A percentile compares a stretch with the other conserved stretches of the same genome.
These are phyloP conservation scores for Eriosoma lanigerum DNA, from an alignment of 1,140 invertebrate genomes.

Conservation along the genomic window DNA sequence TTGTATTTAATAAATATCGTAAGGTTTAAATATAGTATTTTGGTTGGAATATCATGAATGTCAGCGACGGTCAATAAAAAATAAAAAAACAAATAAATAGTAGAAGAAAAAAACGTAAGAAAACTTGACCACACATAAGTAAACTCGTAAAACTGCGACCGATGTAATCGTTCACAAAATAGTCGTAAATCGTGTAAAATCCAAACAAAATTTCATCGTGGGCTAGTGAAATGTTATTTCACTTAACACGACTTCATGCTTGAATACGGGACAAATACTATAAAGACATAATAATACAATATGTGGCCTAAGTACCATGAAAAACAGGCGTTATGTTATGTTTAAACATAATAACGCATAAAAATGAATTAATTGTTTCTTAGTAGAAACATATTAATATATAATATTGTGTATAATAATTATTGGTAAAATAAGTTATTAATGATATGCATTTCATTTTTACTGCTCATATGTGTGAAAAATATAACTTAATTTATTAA, in stretches of 20 bases:
- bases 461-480: too few relatives aligned
- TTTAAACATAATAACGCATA: background rate
- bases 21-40: conserved; percentile 32
- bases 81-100: conserved; percentile 43
- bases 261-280: background rate
- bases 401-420: background rate
- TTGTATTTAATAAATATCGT: background rate
- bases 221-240: background rate
- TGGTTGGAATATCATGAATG: background rate
- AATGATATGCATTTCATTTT: too few relatives aligned
- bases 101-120: conserved; percentile 13
- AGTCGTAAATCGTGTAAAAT: conserved; percentile 42
- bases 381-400: background rate
- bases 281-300: background rate
- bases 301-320: background rate
- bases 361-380: background rate
- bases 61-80: conserved; percentile 28
- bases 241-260: background rate
- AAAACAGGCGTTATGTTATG: background rate
- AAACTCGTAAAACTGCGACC: conserved; percentile 4
- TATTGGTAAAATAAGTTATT: too few relatives aligned
- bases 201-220: conserved; percentile 28
- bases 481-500: too few relatives aligned
- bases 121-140: conserved; percentile 42
- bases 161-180: conserved; percentile 19